Base-by-base conservation (phyloP, 2,797 vertebrate species). In the Tympanoctomys barrerae region DNA sequence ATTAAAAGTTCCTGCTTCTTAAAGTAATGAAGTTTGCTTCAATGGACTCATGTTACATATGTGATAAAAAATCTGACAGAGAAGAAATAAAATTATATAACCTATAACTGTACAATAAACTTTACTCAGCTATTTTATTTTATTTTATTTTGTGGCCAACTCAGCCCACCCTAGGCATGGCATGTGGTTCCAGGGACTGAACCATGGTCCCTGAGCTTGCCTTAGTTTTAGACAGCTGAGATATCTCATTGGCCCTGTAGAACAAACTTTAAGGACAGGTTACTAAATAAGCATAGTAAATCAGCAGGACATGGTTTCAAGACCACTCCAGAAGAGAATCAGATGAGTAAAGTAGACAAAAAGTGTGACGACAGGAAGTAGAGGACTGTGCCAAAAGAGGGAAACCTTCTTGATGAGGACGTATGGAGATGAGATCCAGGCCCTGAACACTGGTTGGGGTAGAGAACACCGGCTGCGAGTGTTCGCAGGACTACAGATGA, bases 261-360 rank as follows among this genome's bases (percentile, higher is more conserved):
- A n/a, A 86, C n/a, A 77, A 64, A 42, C 12, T 61, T 93, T 79
- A 95, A 88, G 36, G 11, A 28, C n/a, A 87, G 33, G 12, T 39
- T 59, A 87, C 26, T 16, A 80, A 90, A 91, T 42, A 91, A 83
- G 88, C 16, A 95, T 80, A 46, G 19, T 9, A 64, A 66, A 66
- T 31, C 12, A 73, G 39, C 2, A 64, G n/a, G 78, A 90, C 22
- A 9, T 59, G 70, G 9, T 68, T 46, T 64, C 26, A 46, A 14
- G 49, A 59, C 46, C n/a, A 83, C 46, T 71, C 36, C 4, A 57
- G 31, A 90, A 6, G 24, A 8, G 77, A 7, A 57, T 12, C 21
- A 39, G 13, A 31, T 78, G 57, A 24, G 39, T 9, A 64, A 6
- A 21, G 5, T 36, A 39, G 24, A 83, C 18, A 77, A 71, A 71